phyloP scores from a whole-genome alignment of 2,888 invertebrate species.

The Monopis laevigella region DNA sequence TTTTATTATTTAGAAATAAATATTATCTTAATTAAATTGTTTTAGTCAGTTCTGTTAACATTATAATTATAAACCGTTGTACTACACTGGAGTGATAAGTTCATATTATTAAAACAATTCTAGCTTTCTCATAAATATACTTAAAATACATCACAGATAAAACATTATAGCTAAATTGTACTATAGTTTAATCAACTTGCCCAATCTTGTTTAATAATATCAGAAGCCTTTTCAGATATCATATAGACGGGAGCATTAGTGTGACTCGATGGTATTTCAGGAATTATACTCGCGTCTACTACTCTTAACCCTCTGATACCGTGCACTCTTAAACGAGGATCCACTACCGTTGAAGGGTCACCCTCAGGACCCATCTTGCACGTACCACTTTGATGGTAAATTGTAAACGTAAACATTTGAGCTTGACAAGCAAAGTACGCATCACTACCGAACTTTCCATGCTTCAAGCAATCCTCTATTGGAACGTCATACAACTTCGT shows the following conservation, averaged over 20 bases:
- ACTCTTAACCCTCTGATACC: constrained; percentile 76
- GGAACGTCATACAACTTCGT: constrained; percentile 67
- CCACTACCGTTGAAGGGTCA: constrained; percentile 72
- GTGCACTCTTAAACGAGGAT: constrained; percentile 69
- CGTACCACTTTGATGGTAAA: constrained; percentile 75
- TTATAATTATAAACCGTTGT: too few species aligned
- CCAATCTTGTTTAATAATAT: constrained; percentile 72
- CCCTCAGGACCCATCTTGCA: constrained; percentile 71
- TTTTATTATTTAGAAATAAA: too few species aligned
- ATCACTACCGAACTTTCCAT: constrained; percentile 69
- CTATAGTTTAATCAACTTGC: neutral
- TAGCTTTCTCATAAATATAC: constrained; percentile 6
- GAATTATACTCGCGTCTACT: constrained; percentile 83
- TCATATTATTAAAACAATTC: neutral
- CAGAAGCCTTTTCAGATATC: constrained; percentile 83
- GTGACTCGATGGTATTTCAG: constrained; percentile 78
- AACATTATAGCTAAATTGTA: constrained; percentile 6
- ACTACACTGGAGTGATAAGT: too few species aligned
- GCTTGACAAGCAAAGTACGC: constrained; percentile 75
- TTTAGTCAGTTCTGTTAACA: too few species aligned
- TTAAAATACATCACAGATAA: constrained; percentile 18
- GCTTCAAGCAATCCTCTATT: constrained; percentile 66
- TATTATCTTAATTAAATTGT: too few species aligned
- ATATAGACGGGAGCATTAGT: constrained; percentile 81
- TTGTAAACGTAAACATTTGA: constrained; percentile 72